phyloP scores from a whole-genome alignment of 2,888 invertebrate species.

The Oxyscelio sp. region DNA sequence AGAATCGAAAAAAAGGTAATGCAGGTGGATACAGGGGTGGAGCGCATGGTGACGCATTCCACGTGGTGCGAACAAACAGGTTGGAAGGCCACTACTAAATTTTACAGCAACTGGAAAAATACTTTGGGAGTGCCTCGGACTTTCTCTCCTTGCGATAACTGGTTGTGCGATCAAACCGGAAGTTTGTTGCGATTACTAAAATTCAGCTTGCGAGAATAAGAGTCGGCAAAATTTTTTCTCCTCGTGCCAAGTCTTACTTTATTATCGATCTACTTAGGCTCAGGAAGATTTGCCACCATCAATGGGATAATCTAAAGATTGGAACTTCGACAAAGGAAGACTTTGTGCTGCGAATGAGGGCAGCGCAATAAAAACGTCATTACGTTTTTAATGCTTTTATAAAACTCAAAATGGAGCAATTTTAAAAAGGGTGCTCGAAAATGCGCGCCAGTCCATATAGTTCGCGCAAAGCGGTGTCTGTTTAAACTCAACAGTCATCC shows the following conservation, averaged over 20 bases:
- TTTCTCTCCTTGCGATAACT: slow-evolving; percentile 62
- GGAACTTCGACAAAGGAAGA: not conserved
- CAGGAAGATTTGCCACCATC: not conserved
- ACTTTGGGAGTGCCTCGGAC: slow-evolving; percentile 49
- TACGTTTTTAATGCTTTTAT: slow-evolving; percentile 11
- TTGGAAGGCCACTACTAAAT: slow-evolving; percentile 66
- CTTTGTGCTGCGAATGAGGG: slow-evolving; percentile 1
- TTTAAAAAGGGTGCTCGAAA: slow-evolving; percentile 19
- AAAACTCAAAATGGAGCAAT: slow-evolving; percentile 18
- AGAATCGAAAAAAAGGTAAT: slow-evolving; percentile 12
- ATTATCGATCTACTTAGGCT: too few relatives aligned
- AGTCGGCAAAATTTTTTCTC: not conserved
- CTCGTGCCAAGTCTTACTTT: not conserved
- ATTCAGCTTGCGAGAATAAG: not conserved
- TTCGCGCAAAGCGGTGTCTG: not conserved
- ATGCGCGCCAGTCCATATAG: slow-evolving; percentile 25
- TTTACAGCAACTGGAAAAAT: slow-evolving; percentile 58
- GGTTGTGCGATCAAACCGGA: slow-evolving; percentile 36
- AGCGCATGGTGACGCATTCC: slow-evolving; percentile 15
- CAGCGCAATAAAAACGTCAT: not conserved
- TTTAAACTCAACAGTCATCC: slow-evolving; percentile 14
- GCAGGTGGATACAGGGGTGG: slow-evolving; percentile 46
- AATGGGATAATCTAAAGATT: not conserved
- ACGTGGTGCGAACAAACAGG: slow-evolving; percentile 63
- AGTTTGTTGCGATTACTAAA: slow-evolving; percentile 28